These are phyloP conservation scores for Dicyrtomina minuta DNA, from an alignment of 2,888 invertebrate genomes.

Conservation along the genomic window DNA sequence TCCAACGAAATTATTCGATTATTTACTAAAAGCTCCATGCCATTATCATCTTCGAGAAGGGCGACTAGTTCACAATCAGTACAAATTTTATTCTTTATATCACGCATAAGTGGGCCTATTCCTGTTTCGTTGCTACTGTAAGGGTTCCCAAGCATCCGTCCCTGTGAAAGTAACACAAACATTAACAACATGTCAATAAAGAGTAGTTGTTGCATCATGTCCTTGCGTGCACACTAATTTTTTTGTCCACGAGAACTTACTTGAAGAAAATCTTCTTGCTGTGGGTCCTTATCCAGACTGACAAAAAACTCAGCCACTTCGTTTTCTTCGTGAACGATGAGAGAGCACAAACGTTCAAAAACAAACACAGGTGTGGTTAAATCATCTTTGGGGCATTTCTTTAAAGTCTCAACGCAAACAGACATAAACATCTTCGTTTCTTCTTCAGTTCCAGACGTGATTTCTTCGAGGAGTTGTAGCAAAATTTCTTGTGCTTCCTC, in stretches of 20 bases:
- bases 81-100: constrained; percentile 98
- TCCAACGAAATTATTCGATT: constrained; percentile 98
- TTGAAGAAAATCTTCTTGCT: constrained; percentile 97
- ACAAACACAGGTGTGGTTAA: constrained; percentile 96
- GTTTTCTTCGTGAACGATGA: constrained; percentile 96
- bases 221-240: neutral
- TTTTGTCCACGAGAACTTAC: constrained; percentile 56
- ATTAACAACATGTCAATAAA: neutral
- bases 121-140: constrained; percentile 92
- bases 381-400: constrained; percentile 86
- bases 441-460: constrained; percentile 75
- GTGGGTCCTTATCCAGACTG: constrained; percentile 95
- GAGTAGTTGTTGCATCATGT: neutral
- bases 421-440: constrained; percentile 97
- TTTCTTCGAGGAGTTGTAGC: constrained; percentile 69
- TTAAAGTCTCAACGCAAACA: constrained; percentile 92
- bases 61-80: constrained; percentile 98
- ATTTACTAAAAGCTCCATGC: constrained; percentile 95
- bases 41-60: constrained; percentile 94
- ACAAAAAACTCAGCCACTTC: constrained; percentile 96
- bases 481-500: constrained; percentile 96
- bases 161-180: constrained; percentile 59
- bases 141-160: constrained; percentile 96
- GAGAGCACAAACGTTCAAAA: constrained; percentile 93
- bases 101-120: constrained; percentile 94